Evolutionary conservation across 2,888 invertebrate species (phyloP).

Genomic region (Protophormia terraenovae): DNA sequence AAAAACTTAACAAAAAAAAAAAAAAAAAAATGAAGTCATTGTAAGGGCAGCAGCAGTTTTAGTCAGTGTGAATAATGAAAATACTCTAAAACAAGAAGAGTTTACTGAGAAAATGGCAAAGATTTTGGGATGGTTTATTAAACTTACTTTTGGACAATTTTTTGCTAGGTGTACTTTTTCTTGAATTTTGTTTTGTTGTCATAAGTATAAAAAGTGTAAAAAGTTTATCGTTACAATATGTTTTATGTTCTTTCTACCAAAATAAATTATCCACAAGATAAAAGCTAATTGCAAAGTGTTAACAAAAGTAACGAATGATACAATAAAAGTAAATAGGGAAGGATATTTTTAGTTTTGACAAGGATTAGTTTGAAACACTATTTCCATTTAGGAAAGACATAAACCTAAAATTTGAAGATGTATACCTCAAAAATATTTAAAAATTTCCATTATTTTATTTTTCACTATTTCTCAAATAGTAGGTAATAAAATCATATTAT

Average conservation of each 20-base stretch:
- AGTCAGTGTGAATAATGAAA: constrained; percentile 39
- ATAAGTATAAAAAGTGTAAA: constrained; percentile 3
- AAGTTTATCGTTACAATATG: constrained; percentile 36
- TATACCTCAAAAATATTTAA: too few species aligned
- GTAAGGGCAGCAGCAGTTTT: neutral
- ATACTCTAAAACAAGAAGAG: constrained; percentile 47
- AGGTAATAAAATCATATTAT: too few species aligned
- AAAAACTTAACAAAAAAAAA: neutral
- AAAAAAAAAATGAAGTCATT: neutral
- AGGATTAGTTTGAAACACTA: too few species aligned
- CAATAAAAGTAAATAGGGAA: too few species aligned
- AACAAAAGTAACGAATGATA: too few species aligned
- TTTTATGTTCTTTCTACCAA: constrained; percentile 41
- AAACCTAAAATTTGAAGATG: too few species aligned
- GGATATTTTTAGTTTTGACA: too few species aligned
- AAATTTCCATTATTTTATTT: too few species aligned
- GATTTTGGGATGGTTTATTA: neutral
- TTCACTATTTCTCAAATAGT: too few species aligned
- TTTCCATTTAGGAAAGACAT: too few species aligned
- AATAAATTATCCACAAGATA: too few species aligned
- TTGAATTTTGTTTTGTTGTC: neutral
- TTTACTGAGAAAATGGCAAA: constrained; percentile 22
- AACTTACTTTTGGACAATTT: neutral
- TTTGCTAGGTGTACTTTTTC: neutral
- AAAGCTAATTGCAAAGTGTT: constrained; percentile 8